Conservation (phyloP, 2,797 vertebrate genomes). For the Labeo calbasu region DNA sequence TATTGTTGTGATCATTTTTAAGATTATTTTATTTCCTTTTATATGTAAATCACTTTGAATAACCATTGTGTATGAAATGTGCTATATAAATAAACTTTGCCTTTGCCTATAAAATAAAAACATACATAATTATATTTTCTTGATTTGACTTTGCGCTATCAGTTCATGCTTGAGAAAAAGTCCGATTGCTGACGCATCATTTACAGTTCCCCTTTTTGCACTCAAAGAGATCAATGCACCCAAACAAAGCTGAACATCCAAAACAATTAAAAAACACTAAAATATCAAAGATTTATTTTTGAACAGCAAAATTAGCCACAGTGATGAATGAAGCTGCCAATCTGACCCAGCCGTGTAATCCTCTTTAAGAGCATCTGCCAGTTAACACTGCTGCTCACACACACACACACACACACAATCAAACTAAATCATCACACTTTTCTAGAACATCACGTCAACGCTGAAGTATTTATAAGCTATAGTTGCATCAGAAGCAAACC, state of each 20-base stretch:
- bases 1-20: too few relatives aligned
- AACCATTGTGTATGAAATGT: too few relatives aligned
- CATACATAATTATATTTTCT: not conserved
- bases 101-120: not conserved
- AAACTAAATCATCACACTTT: not conserved
- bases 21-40: too few relatives aligned
- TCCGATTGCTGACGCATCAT: not conserved
- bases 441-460: not conserved
- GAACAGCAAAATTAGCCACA: not conserved
- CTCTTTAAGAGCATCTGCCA: conserved; percentile 12
- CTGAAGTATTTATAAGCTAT: not conserved
- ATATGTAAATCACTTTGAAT: too few relatives aligned
- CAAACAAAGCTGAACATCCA: not conserved
- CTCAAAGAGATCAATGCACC: not conserved
- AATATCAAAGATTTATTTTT: not conserved
- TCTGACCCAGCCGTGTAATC: conserved; percentile 44
- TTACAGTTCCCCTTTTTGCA: not conserved
- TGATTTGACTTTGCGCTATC: not conserved
- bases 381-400: conserved; percentile 20
- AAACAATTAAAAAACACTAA: not conserved
- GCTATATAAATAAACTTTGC: too few relatives aligned
- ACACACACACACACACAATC: conserved; percentile 5
- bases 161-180: not conserved
- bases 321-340: conserved; percentile 17
- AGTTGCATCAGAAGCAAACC: conserved; percentile 5